A percentile compares a stretch with the other conserved stretches of the same genome.
Conservation (phyloP, 2,888 invertebrate species). For the Bembecia ichneumoniformis region DNA sequence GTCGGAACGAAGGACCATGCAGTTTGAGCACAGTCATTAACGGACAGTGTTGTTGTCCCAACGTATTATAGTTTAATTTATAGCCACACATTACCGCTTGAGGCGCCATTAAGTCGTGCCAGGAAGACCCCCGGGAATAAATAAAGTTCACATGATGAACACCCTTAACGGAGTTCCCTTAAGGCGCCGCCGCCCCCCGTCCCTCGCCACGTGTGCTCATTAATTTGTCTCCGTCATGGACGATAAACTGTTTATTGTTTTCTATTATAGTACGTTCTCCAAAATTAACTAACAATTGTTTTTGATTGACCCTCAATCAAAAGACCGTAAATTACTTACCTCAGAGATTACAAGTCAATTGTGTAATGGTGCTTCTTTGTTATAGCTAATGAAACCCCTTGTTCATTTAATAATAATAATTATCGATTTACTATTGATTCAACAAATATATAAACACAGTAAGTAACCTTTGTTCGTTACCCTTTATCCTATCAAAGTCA, state of each 20-base stretch:
- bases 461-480: no score
- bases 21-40: conserved; percentile 30
- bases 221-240: conserved; percentile 52
- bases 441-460: no score
- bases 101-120: conserved; percentile 56
- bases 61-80: conserved; percentile 71
- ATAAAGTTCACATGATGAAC: conserved; percentile 54
- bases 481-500: no score
- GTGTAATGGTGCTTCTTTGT: no score
- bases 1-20: conserved; percentile 2
- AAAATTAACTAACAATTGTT: neutral
- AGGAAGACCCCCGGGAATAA: conserved; percentile 42
- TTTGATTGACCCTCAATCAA: no score
- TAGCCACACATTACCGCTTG: conserved; percentile 66
- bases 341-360: no score
- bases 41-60: conserved; percentile 59
- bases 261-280: conserved; percentile 22
- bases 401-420: no score
- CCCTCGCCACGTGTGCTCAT: conserved; percentile 28
- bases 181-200: conserved; percentile 11
- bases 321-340: no score
- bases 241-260: conserved; percentile 56
- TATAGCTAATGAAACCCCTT: no score
- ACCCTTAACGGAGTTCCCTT: conserved; percentile 20
- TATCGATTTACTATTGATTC: no score